These are phyloP conservation scores for Pheosia gnoma DNA, from an alignment of 2,888 invertebrate genomes.

Conservation along the genomic window DNA sequence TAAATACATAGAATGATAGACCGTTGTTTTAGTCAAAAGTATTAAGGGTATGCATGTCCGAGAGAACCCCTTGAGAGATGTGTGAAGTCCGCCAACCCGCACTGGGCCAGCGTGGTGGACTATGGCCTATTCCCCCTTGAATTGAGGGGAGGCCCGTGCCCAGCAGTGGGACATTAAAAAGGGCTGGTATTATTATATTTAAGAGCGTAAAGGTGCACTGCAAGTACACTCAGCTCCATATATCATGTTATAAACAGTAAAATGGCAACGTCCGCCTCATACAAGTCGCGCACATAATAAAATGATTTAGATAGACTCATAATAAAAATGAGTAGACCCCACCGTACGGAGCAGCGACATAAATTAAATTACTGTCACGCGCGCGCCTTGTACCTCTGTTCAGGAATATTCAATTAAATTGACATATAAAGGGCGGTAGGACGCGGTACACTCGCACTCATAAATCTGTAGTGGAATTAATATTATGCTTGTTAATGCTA, in stretches of 20 bases:
- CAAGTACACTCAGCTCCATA: conserved; percentile 1
- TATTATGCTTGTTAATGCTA: background rate
- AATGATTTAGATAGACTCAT: conserved; percentile 31
- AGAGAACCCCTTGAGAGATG: too few relatives aligned
- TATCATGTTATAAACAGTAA: background rate
- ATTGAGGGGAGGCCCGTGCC: too few relatives aligned
- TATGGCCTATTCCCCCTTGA: too few relatives aligned
- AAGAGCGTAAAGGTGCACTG: too few relatives aligned
- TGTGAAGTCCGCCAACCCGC: too few relatives aligned
- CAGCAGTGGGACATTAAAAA: too few relatives aligned
- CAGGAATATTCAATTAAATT: conserved; percentile 50
- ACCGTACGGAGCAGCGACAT: conserved; percentile 34
- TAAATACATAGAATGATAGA: too few relatives aligned
- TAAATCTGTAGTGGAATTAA: conserved; percentile 19
- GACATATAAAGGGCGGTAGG: conserved; percentile 32
- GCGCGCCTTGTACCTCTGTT: conserved; percentile 42
- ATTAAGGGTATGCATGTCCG: too few relatives aligned
- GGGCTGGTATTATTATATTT: too few relatives aligned
- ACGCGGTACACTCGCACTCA: conserved; percentile 13
- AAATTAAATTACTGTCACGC: conserved; percentile 55
- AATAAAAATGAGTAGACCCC: conserved; percentile 32
- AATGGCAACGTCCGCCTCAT: background rate
- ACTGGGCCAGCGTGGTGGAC: too few relatives aligned
- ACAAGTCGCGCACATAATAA: conserved; percentile 24
- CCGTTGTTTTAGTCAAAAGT: too few relatives aligned